These are phyloP conservation scores for Anticlea derivata DNA, from an alignment of 2,888 invertebrate species.

Conservation along the genomic window DNA sequence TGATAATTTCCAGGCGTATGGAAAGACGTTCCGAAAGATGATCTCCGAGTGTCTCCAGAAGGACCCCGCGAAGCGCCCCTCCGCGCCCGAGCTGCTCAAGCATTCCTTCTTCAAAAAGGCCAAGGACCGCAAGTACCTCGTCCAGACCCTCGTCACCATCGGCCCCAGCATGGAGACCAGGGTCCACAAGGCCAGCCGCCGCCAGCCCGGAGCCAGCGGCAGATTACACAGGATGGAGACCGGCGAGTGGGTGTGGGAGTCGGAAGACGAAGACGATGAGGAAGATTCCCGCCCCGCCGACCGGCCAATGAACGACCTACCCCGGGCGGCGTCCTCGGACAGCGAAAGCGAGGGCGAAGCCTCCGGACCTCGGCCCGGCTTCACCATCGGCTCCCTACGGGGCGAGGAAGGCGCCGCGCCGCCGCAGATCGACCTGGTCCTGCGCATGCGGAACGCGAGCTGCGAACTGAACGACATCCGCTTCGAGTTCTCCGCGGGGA, in stretches of 20 bases:
- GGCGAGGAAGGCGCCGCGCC: constrained; percentile 54
- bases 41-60: constrained; percentile 98
- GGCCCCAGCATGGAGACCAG: constrained; percentile 96
- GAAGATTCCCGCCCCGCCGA: constrained; percentile 80
- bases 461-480: constrained; percentile 98
- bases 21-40: constrained; percentile 99
- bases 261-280: constrained; percentile 92
- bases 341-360: constrained; percentile 76
- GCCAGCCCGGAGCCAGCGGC: constrained; percentile 94
- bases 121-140: constrained; percentile 95
- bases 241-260: constrained; percentile 99
- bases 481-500: constrained; percentile 97
- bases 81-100: constrained; percentile 97
- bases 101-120: constrained; percentile 99
- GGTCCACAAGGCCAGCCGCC: constrained; percentile 92
- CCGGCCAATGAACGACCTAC: constrained; percentile 85
- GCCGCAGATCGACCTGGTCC: constrained; percentile 91
- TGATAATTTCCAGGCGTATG: constrained; percentile 85
- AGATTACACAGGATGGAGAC: constrained; percentile 96
- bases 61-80: constrained; percentile 97
- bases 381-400: constrained; percentile 36
- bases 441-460: constrained; percentile 95
- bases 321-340: constrained; percentile 84
- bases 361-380: constrained; percentile 39
- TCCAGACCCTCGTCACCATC: constrained; percentile 92